Conservation (phyloP, 1,140 invertebrate genomes). For the Sinonovacula constricta region DNA sequence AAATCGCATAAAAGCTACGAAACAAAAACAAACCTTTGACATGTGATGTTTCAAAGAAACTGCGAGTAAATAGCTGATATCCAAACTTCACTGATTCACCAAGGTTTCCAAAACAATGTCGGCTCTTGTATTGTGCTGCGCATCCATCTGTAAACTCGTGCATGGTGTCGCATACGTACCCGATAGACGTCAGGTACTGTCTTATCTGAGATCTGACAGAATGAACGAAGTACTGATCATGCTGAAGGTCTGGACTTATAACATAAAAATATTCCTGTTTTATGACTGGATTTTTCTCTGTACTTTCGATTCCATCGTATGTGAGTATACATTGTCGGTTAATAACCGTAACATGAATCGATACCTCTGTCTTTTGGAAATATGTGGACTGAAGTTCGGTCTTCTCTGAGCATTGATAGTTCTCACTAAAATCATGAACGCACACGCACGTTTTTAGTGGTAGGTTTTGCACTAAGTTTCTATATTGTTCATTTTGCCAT, state of each 20-base stretch:
- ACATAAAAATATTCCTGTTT: constrained; percentile 25
- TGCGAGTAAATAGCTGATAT: neutral
- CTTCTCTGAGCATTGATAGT: constrained; percentile 28
- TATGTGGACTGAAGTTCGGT: constrained; percentile 30
- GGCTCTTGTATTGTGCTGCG: constrained; percentile 32
- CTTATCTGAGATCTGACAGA: neutral
- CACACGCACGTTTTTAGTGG: constrained; percentile 7
- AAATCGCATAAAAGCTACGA: neutral
- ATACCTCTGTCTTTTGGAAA: constrained; percentile 44
- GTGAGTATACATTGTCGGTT: constrained; percentile 42
- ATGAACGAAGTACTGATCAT: constrained; percentile 29
- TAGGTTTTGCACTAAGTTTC: constrained; percentile 15
- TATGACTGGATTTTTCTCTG: constrained; percentile 9
- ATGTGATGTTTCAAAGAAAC: neutral
- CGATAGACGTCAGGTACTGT: constrained; percentile 6
- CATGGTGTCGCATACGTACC: neutral
- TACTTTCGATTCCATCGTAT: constrained; percentile 30
- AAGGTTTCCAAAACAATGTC: constrained; percentile 41
- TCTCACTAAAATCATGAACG: constrained; percentile 48
- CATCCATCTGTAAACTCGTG: constrained; percentile 49
- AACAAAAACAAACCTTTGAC: neutral
- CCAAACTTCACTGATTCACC: neutral
- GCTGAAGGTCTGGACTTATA: constrained; percentile 23
- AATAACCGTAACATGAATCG: constrained; percentile 35
- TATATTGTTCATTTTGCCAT: constrained; percentile 43